Base-by-base conservation (phyloP, 35 echinoderm and acorn worm species). In the Lytechinus pictus region DNA sequence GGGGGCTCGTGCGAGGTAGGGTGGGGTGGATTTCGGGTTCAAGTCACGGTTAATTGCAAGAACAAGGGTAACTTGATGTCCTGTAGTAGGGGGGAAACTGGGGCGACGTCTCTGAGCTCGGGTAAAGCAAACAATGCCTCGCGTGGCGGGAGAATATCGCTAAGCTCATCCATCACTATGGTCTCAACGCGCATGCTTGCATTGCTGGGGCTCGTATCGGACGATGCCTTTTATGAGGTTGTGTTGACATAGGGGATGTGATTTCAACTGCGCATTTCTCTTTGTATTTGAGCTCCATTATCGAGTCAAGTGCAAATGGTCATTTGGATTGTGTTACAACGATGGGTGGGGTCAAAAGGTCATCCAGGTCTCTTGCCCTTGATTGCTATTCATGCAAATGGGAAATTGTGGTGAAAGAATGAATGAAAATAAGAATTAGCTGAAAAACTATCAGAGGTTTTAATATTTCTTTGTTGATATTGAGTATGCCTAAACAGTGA, bases 121-220 rank as follows among this genome's bases (percentile, higher is more conserved):
- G 66, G 29, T 9, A 52, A 54, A 90, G 88, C 88, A 90, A 90
- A 90, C 88, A 90, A 9, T 90, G 29, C 88, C 88, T 90, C 88
- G 88, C 88, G 88, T 90, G 88, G 88, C 88, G 52, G 88, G 29
- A 54, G 52, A 53, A 90, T 21, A 54, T 90, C 29, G 33, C 14
- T 52, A 90, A 14, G 52, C 88, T 9, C 88, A 52, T 90, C 88
- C 14, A 28, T 90, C 88, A 54, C 28, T 44, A 9, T 44, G 29
- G 66, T 24, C 21, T 79, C 66, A 79, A 79, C n/a, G 66, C 19
- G 66, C 66, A 24, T 79, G 66, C 66, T 79, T 79, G 66, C 66
- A 79, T 79, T 79, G 66, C 66, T 79, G 16, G 66, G 66, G 66
- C 66, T 79, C 19, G 19, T 79, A 79, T 79, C 12, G 66, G 24